Base-by-base conservation (phyloP, 2,888 invertebrate genomes). In the Dichetophora obliterata region DNA sequence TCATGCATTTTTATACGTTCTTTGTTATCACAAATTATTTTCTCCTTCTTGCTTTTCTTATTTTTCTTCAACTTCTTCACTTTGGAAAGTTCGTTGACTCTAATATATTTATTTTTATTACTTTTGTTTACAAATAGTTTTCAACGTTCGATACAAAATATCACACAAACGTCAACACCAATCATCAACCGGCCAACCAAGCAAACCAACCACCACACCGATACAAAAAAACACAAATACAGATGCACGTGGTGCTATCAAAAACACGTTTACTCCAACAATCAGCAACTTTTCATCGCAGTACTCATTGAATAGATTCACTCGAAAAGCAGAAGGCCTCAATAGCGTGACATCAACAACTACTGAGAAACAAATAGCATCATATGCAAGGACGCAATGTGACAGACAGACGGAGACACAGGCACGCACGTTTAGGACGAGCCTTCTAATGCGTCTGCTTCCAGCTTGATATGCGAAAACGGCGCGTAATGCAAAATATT, bases 221-320 rank as follows among this genome's bases (percentile, higher is more conserved):
- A 69, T 22, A 57, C 71, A 57, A 34, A 27, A 19, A 37, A 22
- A 27, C 22, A n/a, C 37, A n/a, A 66, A 66, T 37, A 66, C 66
- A 66, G 3, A 59, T 59, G 52, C 48, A 68, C 57, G 71, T 71
- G n/a, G 24, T 69, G 34, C 72, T 52, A 72, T 72, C 72, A 72
- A 73, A 74, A 68, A 37, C 70, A 70, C 75, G 66, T 57, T 72
- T 75, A 75, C 65, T 66, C 65, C 68, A 71, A 50, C 75, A 71
- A 69, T 74, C 72, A 70, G 43, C 27, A 75, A 75, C 63, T 77
- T 73, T 69, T 69, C 43, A 43, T 69, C 65, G 70, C 70, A 75
- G 57, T 69, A 57, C 75, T 70, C 54, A 52, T 70, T 54, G n/a
- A 70, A 52, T 52, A 59, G 57, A 69, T 37, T 50, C 19, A 27